These are phyloP conservation scores for Norana najaformis DNA, from an alignment of 2,888 invertebrate species.

Conservation along the genomic window DNA sequence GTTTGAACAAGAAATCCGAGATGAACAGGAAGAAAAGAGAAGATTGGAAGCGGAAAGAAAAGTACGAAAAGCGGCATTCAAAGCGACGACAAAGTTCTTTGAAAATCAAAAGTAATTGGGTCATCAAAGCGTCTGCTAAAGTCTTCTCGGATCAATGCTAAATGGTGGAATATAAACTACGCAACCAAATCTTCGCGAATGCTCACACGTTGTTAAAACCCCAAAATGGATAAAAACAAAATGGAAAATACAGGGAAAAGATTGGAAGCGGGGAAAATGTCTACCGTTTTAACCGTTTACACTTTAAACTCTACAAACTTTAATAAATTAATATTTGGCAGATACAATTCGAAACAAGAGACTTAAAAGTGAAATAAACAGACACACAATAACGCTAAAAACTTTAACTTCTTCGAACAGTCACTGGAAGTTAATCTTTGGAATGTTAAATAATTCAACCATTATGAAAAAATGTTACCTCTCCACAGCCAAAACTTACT, in stretches of 20 bases:
- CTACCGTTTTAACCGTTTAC: not conserved
- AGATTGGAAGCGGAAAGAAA: slow-evolving; percentile 82
- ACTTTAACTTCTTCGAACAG: not conserved
- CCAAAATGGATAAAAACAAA: too few species aligned
- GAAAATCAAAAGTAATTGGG: not conserved
- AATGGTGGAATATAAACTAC: not conserved
- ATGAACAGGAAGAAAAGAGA: slow-evolving; percentile 86
- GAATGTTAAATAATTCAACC: not conserved
- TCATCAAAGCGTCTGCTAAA: not conserved
- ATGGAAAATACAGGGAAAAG: too few species aligned
- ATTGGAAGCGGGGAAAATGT: not conserved
- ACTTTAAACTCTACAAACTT: not conserved
- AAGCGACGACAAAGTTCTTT: slow-evolving; percentile 74
- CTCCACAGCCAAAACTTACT: not conserved
- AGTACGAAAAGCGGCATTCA: slow-evolving; percentile 78
- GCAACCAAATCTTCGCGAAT: not conserved
- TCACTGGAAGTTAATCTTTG: not conserved
- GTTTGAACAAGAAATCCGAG: slow-evolving; percentile 88
- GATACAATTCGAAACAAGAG: not conserved
- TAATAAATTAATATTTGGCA: not conserved
- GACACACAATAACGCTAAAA: not conserved
- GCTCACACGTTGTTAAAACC: too few species aligned
- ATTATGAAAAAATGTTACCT: not conserved
- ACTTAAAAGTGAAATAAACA: not conserved
- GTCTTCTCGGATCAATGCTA: not conserved